These are phyloP conservation scores for Cantharis lateralis DNA, from an alignment of 2,888 invertebrate genomes.

Conservation along the genomic window DNA sequence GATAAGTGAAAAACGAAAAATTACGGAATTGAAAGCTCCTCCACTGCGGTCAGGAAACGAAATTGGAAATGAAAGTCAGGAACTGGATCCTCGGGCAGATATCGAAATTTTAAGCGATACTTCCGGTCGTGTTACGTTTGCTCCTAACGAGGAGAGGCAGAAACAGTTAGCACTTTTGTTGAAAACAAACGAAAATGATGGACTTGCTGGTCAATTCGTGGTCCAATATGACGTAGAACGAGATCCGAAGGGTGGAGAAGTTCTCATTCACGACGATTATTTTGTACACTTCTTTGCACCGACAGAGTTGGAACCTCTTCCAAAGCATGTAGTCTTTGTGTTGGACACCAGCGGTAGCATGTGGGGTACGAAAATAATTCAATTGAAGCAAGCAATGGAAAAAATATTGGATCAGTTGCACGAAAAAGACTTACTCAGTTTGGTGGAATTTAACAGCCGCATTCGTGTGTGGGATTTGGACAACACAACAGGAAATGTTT, in stretches of 20 bases:
- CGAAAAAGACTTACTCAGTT: slow-evolving; percentile 67
- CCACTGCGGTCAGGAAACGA: slow-evolving; percentile 68
- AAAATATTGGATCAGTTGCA: slow-evolving; percentile 68
- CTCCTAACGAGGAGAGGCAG: slow-evolving; percentile 65
- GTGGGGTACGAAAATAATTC: slow-evolving; percentile 68
- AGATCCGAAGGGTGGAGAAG: slow-evolving; percentile 63
- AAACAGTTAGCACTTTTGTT: slow-evolving; percentile 56
- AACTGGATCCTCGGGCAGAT: slow-evolving; percentile 50
- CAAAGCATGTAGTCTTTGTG: slow-evolving; percentile 73
- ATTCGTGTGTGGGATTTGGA: slow-evolving; percentile 61
- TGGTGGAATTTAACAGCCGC: slow-evolving; percentile 66
- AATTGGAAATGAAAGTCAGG: slow-evolving; percentile 60
- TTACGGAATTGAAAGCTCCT: slow-evolving; percentile 66
- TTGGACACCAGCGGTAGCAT: slow-evolving; percentile 78
- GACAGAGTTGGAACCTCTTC: slow-evolving; percentile 60
- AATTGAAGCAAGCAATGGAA: slow-evolving; percentile 70
- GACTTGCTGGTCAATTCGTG: slow-evolving; percentile 67
- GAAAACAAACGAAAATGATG: slow-evolving; percentile 52
- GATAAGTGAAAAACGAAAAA: slow-evolving; percentile 66
- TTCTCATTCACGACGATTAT: slow-evolving; percentile 69
- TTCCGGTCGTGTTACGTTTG: slow-evolving; percentile 58
- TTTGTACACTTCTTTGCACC: slow-evolving; percentile 80
- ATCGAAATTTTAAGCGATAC: slow-evolving; percentile 42
- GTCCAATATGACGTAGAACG: slow-evolving; percentile 73
- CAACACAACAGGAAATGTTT: slow-evolving; percentile 53